Evolutionary conservation across 2,113 vertebrate species (phyloP), one percentile per base, ranked within the genome.

Genomic region (Lophochroa leadbeateri): DNA sequence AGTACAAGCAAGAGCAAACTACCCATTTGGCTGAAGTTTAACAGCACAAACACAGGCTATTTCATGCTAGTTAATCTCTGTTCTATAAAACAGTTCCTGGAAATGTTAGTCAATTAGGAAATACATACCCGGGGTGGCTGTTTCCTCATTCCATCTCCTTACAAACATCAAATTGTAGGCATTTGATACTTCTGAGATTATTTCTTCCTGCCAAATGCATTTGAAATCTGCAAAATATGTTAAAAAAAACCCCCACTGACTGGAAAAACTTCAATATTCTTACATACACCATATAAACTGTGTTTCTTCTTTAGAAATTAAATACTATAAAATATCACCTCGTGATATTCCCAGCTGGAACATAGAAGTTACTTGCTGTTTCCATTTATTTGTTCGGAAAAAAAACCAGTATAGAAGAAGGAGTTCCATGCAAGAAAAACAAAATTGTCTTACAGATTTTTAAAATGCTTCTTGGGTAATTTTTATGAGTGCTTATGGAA

Each of bases 231-330:
- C 5, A 44, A 2, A 37, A 20, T 29, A 27, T n/a, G 7, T 29
- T 81, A n/a, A 13, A 29, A 23, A 84, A 74, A 43, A 17, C 14
- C 14, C 20, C 21, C 4, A 24, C 1, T 27, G 17, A 2, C 6
- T 78, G 29, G 13, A 0, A 2, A 47, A 68, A 90, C 11, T 44
- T 39, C 0, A 0, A 0, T 64, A 18, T 79, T 86, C 24, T 25
- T 37, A 11, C 6, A 16, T 11, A 24, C 3, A 70, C 3, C 8
- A n/a, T 7, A 18, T 28, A 58, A 57, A 18, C 4, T 9, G 2
- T 10, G 29, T 18, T 70, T 2, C 0, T 74, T 43, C 44, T 58
- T 53, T 41, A 74, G 37, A 69, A 63, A 47, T 29, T 37, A 60
- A n/a, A 23, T 29, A 31, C 16, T 33, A 6, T 58, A 58, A 88